Evolutionary conservation across 2,888 invertebrate species (phyloP).

Genomic region (Bellardia bayeri): DNA sequence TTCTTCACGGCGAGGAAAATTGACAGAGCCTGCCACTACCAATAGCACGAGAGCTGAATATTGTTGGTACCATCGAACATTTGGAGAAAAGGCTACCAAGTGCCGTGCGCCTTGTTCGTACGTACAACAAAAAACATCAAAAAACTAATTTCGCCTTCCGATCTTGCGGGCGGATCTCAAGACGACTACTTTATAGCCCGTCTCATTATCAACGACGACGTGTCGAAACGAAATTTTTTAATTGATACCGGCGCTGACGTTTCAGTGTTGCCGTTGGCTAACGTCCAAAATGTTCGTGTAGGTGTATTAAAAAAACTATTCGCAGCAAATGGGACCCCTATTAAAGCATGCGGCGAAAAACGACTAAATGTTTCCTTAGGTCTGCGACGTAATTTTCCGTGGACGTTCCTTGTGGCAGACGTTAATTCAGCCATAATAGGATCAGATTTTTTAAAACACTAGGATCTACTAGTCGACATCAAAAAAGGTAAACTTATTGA

Average conservation of each 20-base stretch:
- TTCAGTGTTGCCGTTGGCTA: not conserved
- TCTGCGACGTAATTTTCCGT: conserved; percentile 30
- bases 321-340: conserved; percentile 4
- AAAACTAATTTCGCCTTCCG: conserved; percentile 54
- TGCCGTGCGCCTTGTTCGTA: conserved; percentile 57
- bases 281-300: not conserved
- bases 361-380: conserved; percentile 15
- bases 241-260: conserved; percentile 7
- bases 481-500: conserved; percentile 35
- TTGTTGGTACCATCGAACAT: conserved; percentile 62
- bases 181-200: conserved; percentile 8
- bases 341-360: conserved; percentile 27
- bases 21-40: not conserved
- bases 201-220: not conserved
- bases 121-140: conserved; percentile 31
- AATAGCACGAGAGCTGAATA: not conserved
- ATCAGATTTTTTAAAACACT: conserved; percentile 50
- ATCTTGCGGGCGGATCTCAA: conserved; percentile 13
- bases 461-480: conserved; percentile 46
- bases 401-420: conserved; percentile 59
- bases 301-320: not conserved
- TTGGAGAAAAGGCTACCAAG: conserved; percentile 48
- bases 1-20: not conserved
- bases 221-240: not conserved
- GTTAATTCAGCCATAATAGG: conserved; percentile 58